Conservation (phyloP, 2,888 invertebrate genomes). For the Tetragonisca angustula region DNA sequence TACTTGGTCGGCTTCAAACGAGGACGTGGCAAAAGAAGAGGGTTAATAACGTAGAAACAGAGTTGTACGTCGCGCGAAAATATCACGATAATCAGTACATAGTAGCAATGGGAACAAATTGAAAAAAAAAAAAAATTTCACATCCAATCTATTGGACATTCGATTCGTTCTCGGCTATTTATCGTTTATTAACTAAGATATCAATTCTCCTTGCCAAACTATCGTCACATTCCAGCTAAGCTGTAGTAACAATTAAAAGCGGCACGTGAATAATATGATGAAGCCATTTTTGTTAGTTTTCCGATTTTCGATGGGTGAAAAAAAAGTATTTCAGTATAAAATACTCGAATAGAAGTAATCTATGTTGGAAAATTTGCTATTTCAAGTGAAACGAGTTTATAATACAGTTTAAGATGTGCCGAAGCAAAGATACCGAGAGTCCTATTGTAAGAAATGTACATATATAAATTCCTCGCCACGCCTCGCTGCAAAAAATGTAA, state of each 20-base stretch:
- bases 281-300: background rate
- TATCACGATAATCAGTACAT: conserved; percentile 2
- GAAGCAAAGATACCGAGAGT: background rate
- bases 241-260: background rate
- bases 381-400: background rate
- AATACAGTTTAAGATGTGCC: background rate
- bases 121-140: background rate
- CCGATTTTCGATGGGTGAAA: background rate
- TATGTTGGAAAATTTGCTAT: background rate
- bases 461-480: conserved; percentile 33
- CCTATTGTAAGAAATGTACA: conserved; percentile 27
- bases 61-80: conserved; percentile 7
- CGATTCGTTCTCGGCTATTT: background rate
- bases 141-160: background rate
- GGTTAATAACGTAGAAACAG: conserved; percentile 50
- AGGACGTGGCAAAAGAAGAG: conserved; percentile 55
- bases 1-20: conserved; percentile 60
- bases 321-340: too few species aligned
- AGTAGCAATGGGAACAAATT: background rate
- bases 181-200: background rate
- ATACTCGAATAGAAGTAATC: background rate
- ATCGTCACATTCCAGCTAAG: background rate
- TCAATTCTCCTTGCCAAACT: background rate
- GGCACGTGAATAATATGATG: background rate
- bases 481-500: conserved; percentile 14